Conservation (phyloP, 2,888 invertebrate genomes). For the Smittia aterrima region DNA sequence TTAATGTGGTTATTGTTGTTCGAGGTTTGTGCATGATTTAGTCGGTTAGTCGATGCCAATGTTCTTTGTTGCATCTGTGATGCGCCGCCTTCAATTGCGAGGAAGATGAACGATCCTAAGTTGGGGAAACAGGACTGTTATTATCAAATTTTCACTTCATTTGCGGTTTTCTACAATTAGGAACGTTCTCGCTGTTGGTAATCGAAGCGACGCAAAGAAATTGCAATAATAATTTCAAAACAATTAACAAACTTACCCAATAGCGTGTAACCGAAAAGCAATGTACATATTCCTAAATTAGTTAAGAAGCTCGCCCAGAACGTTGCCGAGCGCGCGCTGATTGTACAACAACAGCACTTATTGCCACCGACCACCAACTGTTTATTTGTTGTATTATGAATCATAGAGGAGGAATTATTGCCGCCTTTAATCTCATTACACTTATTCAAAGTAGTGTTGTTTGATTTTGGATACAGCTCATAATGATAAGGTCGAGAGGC, state of each 20-base stretch:
- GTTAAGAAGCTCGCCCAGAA: conserved; percentile 69
- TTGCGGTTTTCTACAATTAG: background rate
- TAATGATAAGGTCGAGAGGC: conserved; percentile 52
- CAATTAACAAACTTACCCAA: conserved; percentile 55
- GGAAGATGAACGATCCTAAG: conserved; percentile 75
- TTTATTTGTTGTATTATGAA: background rate
- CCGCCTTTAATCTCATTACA: conserved; percentile 46
- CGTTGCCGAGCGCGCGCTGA: conserved; percentile 48
- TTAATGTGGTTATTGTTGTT: conserved; percentile 46
- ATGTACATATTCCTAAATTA: conserved; percentile 77
- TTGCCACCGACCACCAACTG: background rate
- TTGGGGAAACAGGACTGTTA: conserved; percentile 47
- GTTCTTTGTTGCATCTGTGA: conserved; percentile 56
- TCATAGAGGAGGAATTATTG: background rate
- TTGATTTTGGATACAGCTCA: conserved; percentile 51
- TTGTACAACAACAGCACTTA: conserved; percentile 44
- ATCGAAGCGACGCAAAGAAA: background rate
- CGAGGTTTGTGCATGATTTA: conserved; percentile 53
- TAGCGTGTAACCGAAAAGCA: conserved; percentile 76
- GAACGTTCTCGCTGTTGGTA: no score
- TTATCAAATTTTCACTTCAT: conserved; percentile 42
- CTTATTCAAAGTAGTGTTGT: conserved; percentile 48
- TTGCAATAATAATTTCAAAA: background rate
- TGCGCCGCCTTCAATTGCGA: conserved; percentile 74
- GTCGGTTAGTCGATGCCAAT: conserved; percentile 56